phyloP scores from a whole-genome alignment of 1,140 invertebrate species.

The Marisa cornuarietis region DNA sequence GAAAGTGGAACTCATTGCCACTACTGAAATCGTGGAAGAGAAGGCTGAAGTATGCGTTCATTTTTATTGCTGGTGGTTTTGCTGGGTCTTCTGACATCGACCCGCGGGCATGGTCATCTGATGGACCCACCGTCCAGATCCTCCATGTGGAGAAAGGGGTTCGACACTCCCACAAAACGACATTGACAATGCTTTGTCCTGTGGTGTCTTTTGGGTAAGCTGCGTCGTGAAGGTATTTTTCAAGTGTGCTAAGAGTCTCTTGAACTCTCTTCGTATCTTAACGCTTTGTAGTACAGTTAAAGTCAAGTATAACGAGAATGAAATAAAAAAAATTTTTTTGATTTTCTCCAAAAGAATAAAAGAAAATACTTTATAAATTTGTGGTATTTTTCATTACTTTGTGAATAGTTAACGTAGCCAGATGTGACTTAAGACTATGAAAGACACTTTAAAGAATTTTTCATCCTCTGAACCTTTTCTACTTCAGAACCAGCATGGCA shows the following conservation, averaged over 20 bases:
- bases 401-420: background rate
- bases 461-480: background rate
- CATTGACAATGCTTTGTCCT: conserved; percentile 86
- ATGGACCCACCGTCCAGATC: conserved; percentile 91
- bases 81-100: conserved; percentile 46
- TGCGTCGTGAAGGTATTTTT: background rate
- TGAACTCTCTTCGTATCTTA: background rate
- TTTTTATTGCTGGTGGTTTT: background rate
- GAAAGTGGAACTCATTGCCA: background rate
- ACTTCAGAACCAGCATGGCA: conserved; percentile 3
- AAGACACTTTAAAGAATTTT: background rate
- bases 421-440: background rate
- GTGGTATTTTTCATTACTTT: background rate
- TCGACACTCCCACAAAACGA: conserved; percentile 90
- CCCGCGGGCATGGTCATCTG: conserved; percentile 75
- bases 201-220: conserved; percentile 77
- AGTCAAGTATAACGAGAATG: too few species aligned
- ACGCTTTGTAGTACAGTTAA: background rate
- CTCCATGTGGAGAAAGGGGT: conserved; percentile 92
- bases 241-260: background rate
- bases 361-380: too few species aligned
- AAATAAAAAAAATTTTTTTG: too few species aligned
- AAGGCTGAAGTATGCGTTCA: background rate
- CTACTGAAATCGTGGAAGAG: background rate
- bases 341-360: too few species aligned